phyloP scores from a whole-genome alignment of 2,797 vertebrate species.

The Menidia menidia region DNA sequence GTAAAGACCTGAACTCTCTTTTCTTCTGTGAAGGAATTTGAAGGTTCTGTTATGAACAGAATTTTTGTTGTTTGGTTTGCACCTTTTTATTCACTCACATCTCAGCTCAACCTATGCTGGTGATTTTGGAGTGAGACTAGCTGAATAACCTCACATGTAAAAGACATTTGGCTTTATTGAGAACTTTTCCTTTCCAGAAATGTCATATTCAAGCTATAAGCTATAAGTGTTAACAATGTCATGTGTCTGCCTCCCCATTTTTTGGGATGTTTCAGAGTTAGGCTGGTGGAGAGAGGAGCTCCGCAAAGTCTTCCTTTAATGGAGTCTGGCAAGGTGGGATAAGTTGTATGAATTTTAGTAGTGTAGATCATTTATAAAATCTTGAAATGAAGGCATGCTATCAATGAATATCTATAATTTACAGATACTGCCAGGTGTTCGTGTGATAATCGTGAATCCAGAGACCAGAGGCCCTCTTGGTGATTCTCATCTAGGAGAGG shows the following conservation, averaged over 20 bases:
- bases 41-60: neutral
- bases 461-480: constrained; percentile 97
- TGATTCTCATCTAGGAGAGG: constrained; percentile 98
- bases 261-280: constrained; percentile 83
- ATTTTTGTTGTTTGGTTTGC: neutral
- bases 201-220: too few species aligned
- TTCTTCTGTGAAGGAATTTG: neutral
- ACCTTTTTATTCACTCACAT: neutral
- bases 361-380: neutral
- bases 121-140: neutral
- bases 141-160: neutral
- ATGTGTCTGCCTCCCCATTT: neutral
- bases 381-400: constrained; percentile 2
- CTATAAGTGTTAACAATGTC: neutral
- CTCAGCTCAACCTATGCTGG: neutral
- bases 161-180: neutral
- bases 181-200: neutral
- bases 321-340: constrained; percentile 95
- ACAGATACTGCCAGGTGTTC: constrained; percentile 96
- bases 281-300: constrained; percentile 96
- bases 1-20: neutral
- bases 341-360: neutral
- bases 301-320: constrained; percentile 97
- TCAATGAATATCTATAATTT: constrained; percentile 14
- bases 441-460: constrained; percentile 97